Evolutionary conservation across 2,888 invertebrate species (phyloP).

Genomic region (Psylliodes chrysocephalus): DNA sequence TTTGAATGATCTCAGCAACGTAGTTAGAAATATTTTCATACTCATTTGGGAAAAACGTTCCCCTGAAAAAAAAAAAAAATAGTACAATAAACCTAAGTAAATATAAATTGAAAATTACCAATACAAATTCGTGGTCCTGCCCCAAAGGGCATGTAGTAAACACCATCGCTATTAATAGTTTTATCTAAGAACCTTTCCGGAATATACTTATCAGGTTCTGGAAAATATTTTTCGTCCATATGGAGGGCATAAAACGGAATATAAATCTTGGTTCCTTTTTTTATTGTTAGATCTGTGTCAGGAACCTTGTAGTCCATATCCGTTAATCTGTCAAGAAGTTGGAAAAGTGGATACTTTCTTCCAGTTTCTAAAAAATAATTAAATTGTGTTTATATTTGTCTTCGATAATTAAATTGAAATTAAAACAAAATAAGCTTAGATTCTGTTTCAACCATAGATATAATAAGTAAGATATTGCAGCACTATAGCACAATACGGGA

Average conservation of each 20-base stretch:
- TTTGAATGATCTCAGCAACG: constrained; percentile 45
- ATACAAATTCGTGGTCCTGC: constrained; percentile 59
- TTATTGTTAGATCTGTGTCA: constrained; percentile 38
- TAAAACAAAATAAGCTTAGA: too few relatives aligned
- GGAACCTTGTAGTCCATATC: constrained; percentile 47
- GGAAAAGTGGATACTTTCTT: constrained; percentile 55
- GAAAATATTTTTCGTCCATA: constrained; percentile 54
- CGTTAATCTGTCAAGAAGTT: constrained; percentile 41
- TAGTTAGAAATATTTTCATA: constrained; percentile 43
- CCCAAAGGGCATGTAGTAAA: constrained; percentile 57
- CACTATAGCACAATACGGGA: too few relatives aligned
- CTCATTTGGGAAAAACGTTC: constrained; percentile 47
- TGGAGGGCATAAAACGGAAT: constrained; percentile 56
- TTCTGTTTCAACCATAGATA: too few relatives aligned
- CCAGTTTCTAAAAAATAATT: too few relatives aligned
- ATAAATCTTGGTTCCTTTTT: constrained; percentile 51
- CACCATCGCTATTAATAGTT: constrained; percentile 31
- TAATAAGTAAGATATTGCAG: too few relatives aligned
- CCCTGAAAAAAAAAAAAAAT: constrained; percentile 39
- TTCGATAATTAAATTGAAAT: too few relatives aligned
- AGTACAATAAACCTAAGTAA: too few relatives aligned
- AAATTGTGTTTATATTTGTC: too few relatives aligned
- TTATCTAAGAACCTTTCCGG: constrained; percentile 48
- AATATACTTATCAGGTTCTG: constrained; percentile 52
- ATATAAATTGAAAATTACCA: constrained; percentile 55